Percentiles rank a stretch among this genome's conserved stretches.
Evolutionary conservation across 2,113 vertebrate genomes (phyloP).

Genomic region (Sceloporus undulatus): DNA sequence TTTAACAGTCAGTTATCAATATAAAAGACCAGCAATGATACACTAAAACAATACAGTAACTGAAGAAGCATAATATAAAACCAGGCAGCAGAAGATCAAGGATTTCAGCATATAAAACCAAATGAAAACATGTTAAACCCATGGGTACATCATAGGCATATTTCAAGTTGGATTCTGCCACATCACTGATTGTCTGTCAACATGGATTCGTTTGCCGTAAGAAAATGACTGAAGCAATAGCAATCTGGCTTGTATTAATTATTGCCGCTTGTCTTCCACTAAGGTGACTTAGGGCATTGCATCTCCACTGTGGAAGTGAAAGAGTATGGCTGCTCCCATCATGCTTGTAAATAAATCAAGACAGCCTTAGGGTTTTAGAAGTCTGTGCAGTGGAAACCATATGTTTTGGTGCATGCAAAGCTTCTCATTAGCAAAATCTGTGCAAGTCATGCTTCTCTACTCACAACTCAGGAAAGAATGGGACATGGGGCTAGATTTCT

Average conservation of each 20-base stretch:
- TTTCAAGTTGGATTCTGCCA: background rate
- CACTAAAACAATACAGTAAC: too few species aligned
- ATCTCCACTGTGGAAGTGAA: conserved; percentile 22
- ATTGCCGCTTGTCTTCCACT: conserved; percentile 52
- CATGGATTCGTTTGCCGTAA: conserved; percentile 7
- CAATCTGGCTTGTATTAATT: conserved; percentile 57
- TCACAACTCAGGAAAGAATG: background rate
- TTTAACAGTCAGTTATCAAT: too few species aligned
- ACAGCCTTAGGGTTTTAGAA: conserved; percentile 55
- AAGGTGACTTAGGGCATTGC: conserved; percentile 29
- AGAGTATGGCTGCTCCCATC: conserved; percentile 46
- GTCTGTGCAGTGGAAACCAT: conserved; percentile 48
- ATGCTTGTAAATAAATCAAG: conserved; percentile 47
- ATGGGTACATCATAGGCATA: background rate
- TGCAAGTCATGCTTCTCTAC: conserved; percentile 7
- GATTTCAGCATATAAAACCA: too few species aligned
- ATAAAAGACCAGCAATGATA: too few species aligned
- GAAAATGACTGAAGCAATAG: conserved; percentile 49
- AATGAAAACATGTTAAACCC: background rate
- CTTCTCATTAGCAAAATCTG: conserved; percentile 54
- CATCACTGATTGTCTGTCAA: background rate
- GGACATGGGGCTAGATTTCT: too few species aligned
- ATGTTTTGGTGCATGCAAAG: conserved; percentile 13
- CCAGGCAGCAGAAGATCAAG: too few species aligned
- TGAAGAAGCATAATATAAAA: too few species aligned